Conservation (phyloP, 1,140 invertebrate species). For the Drosophila eugracilis region DNA sequence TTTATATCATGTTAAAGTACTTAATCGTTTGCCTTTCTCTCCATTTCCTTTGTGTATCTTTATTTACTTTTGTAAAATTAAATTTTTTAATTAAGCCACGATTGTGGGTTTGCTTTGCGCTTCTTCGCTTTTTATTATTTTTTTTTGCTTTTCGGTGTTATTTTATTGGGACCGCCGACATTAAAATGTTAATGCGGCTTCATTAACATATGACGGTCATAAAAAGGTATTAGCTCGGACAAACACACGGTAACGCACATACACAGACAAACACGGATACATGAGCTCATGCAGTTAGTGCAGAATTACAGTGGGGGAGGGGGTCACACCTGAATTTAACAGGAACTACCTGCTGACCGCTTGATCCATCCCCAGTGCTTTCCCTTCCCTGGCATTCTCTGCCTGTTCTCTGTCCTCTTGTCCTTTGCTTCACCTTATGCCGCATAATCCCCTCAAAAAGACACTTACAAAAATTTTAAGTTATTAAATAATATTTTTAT, state of each 20-base stretch:
- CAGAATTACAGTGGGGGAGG: background rate
- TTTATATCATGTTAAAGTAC: constrained; percentile 41
- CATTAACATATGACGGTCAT: constrained; percentile 82
- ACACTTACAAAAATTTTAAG: constrained; percentile 1
- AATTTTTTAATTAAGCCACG: constrained; percentile 73
- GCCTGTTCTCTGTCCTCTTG: constrained; percentile 16
- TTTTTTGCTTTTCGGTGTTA: constrained; percentile 26
- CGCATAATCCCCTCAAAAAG: constrained; percentile 66
- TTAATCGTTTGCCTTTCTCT: constrained; percentile 26
- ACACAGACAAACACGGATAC: constrained; percentile 16
- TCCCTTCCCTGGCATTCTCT: constrained; percentile 23
- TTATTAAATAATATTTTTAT: background rate
- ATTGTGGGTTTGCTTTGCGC: constrained; percentile 18
- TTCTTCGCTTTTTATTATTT: constrained; percentile 11
- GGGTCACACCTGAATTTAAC: constrained; percentile 50
- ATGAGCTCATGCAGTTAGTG: constrained; percentile 60
- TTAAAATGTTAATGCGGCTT: constrained; percentile 81
- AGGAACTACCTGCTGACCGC: constrained; percentile 70
- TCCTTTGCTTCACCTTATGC: constrained; percentile 53
- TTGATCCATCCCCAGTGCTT: constrained; percentile 58
- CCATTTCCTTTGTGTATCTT: constrained; percentile 32
- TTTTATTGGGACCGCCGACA: constrained; percentile 65
- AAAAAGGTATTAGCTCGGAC: constrained; percentile 75
- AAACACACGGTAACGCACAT: constrained; percentile 48
- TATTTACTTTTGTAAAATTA: constrained; percentile 73